Percentiles rank a stretch among this genome's conserved stretches.
phyloP scores from a whole-genome alignment of 2,797 vertebrate genomes.

The Echeneis naucrates region DNA sequence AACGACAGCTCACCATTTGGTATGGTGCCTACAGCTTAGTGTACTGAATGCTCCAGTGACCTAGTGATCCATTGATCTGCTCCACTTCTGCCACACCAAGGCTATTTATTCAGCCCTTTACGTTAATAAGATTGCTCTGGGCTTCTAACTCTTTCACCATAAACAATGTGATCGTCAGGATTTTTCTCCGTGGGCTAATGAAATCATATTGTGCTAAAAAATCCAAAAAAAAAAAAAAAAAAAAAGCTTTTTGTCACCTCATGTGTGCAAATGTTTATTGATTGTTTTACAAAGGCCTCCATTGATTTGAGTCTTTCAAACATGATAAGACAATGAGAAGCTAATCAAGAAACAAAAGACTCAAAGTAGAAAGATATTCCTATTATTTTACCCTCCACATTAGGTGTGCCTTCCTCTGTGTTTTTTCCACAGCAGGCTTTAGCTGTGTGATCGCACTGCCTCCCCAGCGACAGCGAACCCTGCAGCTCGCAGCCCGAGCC shows the following conservation, averaged over 20 bases:
- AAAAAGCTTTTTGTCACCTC: conserved; percentile 9
- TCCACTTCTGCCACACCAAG: conserved; percentile 46
- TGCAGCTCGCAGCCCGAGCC: conserved; percentile 83
- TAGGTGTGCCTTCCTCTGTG: conserved; percentile 14
- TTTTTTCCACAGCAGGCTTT: conserved; percentile 86
- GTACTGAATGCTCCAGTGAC: conserved; percentile 33
- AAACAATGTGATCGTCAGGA: not conserved
- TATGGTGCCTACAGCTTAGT: conserved; percentile 43
- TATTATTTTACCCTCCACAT: conserved; percentile 41
- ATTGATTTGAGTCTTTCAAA: conserved; percentile 1
- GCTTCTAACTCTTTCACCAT: conserved; percentile 1
- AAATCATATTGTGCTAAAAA: conserved; percentile 14
- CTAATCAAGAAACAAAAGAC: conserved; percentile 21
- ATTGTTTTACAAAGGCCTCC: conserved; percentile 11
- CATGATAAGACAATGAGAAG: conserved; percentile 28
- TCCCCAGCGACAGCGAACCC: conserved; percentile 80
- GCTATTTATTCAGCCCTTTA: conserved; percentile 9
- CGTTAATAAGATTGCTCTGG: conserved; percentile 5
- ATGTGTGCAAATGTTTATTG: conserved; percentile 28
- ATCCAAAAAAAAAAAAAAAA: too few relatives aligned
- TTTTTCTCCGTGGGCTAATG: not conserved
- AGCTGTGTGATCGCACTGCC: conserved; percentile 85
- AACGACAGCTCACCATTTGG: conserved; percentile 58
- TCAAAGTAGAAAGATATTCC: not conserved
- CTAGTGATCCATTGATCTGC: too few relatives aligned